Evolutionary conservation across 2,888 invertebrate genomes (phyloP), one percentile per base, ranked within the genome.

Genomic region (Xylota sylvarum): DNA sequence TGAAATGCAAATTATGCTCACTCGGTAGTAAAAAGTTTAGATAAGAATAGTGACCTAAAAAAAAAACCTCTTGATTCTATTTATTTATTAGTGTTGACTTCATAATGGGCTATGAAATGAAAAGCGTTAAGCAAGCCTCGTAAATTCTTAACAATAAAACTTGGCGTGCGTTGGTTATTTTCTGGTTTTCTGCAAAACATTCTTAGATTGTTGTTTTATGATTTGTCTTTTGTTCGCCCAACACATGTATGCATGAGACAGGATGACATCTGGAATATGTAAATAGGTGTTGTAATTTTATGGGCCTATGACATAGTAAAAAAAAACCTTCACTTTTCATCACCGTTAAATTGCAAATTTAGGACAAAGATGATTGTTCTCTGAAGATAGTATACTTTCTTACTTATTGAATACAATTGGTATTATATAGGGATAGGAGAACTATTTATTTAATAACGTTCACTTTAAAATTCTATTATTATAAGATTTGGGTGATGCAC

Each of bases 41-140:
- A 52, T 19, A 23, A 23, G 19, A 65, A 27, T 2, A 40, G 27
- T 69, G 67, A 55, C 67, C 55, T 40, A 55, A n/a, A 69, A 37
- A 23, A 23, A 50, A 37, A 30, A 55, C 14, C 17, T 30, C 43
- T 62, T 62, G 43, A 43, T 43, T 43, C 5, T 43, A 14, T 43
- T 10, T 37, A 43, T 43, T 43, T 14, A 43, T 43, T 43, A 5
- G 12, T 30, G 6, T 32, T 55, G 32, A 56, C 6, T 56, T 32
- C 17, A 9, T 55, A 52, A 27, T 27, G 27, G 10, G 7, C n/a
- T 10, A 14, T 14, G 48, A 48, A 65, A 65, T 32, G 12, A 32
- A 64, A 19, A 64, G 4, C 46, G n/a, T 30, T 30, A 43, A 43
- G 4, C 43, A 43, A 43, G 43, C 1, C 43, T 14, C 43, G 14